Conservation (phyloP, 1,140 invertebrate genomes). For the Brachionus angularis region DNA sequence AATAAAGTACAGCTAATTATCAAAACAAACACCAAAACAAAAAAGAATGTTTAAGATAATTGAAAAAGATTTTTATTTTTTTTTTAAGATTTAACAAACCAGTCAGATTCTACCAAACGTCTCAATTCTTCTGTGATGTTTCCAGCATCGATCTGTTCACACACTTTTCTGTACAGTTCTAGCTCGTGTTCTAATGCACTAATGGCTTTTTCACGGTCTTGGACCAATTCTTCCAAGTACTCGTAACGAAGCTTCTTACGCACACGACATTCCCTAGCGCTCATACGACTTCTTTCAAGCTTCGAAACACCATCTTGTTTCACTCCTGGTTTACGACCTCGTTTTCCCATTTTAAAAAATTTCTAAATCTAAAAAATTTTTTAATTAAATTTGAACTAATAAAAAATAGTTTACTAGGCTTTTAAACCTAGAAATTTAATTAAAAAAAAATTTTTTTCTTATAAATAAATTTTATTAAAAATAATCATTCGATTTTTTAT, state of each 20-base stretch:
- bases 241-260: slow-evolving; percentile 93
- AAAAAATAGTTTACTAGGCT: neutral
- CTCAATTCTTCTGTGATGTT: slow-evolving; percentile 26
- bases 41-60: too few species aligned
- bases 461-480: too few species aligned
- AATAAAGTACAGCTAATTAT: too few species aligned
- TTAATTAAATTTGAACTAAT: neutral
- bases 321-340: slow-evolving; percentile 57
- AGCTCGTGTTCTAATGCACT: slow-evolving; percentile 80
- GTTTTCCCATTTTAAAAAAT: slow-evolving; percentile 42
- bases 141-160: slow-evolving; percentile 33
- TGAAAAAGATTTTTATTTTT: too few species aligned
- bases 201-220: slow-evolving; percentile 87
- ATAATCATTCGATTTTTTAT: neutral
- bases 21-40: too few species aligned
- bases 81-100: slow-evolving; percentile 25
- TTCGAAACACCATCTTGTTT: slow-evolving; percentile 91
- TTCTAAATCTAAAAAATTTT: neutral
- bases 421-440: too few species aligned
- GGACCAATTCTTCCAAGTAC: slow-evolving; percentile 89
- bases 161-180: slow-evolving; percentile 32
- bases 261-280: slow-evolving; percentile 89
- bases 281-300: slow-evolving; percentile 88
- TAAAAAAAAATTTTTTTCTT: too few species aligned
- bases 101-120: slow-evolving; percentile 37